Evolutionary conservation across 1,140 invertebrate species (phyloP).

Genomic region (Manduca sexta): DNA sequence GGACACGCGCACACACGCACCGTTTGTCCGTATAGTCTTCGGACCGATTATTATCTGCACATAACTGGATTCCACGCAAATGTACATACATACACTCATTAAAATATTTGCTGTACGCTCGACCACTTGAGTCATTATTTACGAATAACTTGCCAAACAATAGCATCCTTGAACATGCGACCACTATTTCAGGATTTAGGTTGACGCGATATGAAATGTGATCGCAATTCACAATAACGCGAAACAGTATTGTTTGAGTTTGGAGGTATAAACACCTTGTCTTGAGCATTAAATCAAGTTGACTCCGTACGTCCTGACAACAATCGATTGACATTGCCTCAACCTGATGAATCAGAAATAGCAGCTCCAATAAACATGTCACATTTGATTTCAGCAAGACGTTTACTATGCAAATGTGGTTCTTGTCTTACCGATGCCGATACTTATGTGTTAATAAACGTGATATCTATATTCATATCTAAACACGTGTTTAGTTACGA

Average conservation of each 20-base stretch:
- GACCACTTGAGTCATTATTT: constrained; percentile 44
- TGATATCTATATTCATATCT: too few relatives aligned
- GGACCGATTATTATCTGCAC: constrained; percentile 51
- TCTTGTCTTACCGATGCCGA: too few relatives aligned
- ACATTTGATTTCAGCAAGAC: constrained; percentile 10
- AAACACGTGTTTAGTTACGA: too few relatives aligned
- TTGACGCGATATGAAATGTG: constrained; percentile 27
- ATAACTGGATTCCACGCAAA: constrained; percentile 54
- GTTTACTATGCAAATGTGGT: background rate
- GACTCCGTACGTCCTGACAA: constrained; percentile 21
- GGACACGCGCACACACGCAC: constrained; percentile 30
- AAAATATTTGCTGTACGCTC: constrained; percentile 50
- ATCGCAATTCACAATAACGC: constrained; percentile 8
- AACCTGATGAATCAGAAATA: constrained; percentile 34
- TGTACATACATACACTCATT: constrained; percentile 25
- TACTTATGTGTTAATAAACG: too few relatives aligned
- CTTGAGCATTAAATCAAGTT: constrained; percentile 29
- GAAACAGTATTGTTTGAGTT: constrained; percentile 13
- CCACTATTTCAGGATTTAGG: constrained; percentile 46
- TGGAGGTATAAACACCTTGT: constrained; percentile 31
- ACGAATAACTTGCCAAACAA: constrained; percentile 39
- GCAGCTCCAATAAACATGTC: constrained; percentile 34
- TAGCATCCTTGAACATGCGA: constrained; percentile 36
- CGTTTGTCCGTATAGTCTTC: constrained; percentile 37
- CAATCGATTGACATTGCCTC: constrained; percentile 39